Evolutionary conservation across 2,113 vertebrate species (phyloP), one percentile per base, ranked within the genome.

Genomic region (Chaetodon auriga): DNA sequence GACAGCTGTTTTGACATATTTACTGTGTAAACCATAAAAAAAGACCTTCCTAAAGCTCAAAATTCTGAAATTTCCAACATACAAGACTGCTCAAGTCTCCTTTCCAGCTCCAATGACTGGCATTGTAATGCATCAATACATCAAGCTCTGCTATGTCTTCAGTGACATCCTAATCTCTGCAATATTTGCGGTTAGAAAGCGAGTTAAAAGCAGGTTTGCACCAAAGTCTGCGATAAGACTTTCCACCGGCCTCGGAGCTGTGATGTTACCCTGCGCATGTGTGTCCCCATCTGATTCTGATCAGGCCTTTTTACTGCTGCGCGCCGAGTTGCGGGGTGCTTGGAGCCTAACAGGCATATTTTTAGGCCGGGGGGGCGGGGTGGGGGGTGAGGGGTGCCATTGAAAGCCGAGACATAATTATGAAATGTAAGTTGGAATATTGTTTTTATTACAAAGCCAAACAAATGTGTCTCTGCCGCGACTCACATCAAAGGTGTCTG

Each of bases 371-470:
- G 36, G 53, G 69, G 15, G 48, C 49, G 41, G 35, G 66, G 43
- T n/a, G n/a, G n/a, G n/a, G n/a, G n/a, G n/a, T n/a, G n/a, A n/a
- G n/a, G 80, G 85, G 82, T 19, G 70, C 66, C 53, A 90, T 87
- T 83, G 83, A 93, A 92, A 91, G 85, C 70, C 30, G 76, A 93
- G 87, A 88, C 88, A 63, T 92, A 94, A 95, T 95, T 95, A 92
- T 92, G 84, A 93, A 92, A 93, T 90, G 87, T 89, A 90, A 90
- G 75, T 90, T 84, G 82, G 89, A 95, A 92, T 93, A 94, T 93
- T 95, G 90, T 94, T 96, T 96, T 95, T 93, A 95, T 95, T 95
- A 94, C 90, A 90, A 95, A 94, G 92, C 90, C 90, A 95, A 95
- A 95, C 94, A 94, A 95, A 93, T 86, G 90, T 70, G 83, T 91